These are phyloP conservation scores for Haliclystus octoradiatus DNA, from an alignment of 30 jellyfish, hydroid and myxozoan species.

Conservation along the genomic window DNA sequence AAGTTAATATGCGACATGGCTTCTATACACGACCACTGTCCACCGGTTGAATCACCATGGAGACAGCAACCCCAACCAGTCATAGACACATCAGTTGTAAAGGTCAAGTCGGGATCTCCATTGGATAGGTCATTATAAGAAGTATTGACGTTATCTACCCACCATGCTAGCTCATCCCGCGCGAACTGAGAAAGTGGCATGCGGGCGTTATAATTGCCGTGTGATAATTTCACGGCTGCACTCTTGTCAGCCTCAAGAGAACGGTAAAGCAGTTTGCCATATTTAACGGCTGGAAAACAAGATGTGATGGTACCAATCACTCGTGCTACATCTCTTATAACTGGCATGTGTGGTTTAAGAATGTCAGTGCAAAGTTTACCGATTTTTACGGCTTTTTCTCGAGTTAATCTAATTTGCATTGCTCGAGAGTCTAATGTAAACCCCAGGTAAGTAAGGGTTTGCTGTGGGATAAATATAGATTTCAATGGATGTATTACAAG, in stretches of 20 bases:
- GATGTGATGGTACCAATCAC: conserved; percentile 9
- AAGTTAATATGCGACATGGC: conserved; percentile 14
- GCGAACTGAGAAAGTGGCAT: neutral
- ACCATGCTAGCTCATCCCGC: too few relatives aligned
- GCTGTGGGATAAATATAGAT: conserved; percentile 26
- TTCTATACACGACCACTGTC: conserved; percentile 30
- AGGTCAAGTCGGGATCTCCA: conserved; percentile 2
- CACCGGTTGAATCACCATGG: conserved; percentile 13
- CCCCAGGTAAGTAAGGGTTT: conserved; percentile 21
- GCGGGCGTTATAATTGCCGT: conserved; percentile 11
- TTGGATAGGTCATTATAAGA: neutral
- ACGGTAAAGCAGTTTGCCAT: conserved; percentile 29
- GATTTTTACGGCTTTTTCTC: conserved; percentile 3
- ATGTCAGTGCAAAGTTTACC: neutral
- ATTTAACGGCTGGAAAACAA: conserved; percentile 35
- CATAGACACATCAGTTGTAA: conserved; percentile 43
- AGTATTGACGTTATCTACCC: neutral
- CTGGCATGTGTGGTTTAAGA: neutral
- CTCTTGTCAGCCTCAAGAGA: conserved; percentile 21
- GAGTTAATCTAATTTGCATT: conserved; percentile 16
- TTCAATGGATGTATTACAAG: conserved; percentile 22
- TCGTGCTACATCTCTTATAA: conserved; percentile 16
- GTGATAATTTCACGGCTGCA: conserved; percentile 4
- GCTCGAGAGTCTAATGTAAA: conserved; percentile 10
- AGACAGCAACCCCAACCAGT: conserved; percentile 45